Conservation (phyloP, 2,797 vertebrate species). For the Argya squamiceps region DNA sequence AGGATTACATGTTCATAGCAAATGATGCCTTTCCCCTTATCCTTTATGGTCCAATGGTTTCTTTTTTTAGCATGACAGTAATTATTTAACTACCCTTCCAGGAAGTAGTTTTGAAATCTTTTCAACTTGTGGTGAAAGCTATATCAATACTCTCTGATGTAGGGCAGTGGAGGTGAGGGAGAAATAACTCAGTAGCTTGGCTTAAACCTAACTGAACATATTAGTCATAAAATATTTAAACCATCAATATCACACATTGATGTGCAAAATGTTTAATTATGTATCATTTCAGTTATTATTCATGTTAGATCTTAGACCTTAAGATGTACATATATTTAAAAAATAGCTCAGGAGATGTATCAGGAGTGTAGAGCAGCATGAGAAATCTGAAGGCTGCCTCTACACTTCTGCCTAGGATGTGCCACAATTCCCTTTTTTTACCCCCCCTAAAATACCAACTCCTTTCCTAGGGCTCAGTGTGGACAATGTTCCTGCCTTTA, state of each 20-base stretch:
- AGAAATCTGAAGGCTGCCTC: constrained; percentile 38
- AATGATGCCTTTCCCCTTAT: not conserved
- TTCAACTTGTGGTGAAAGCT: constrained; percentile 19
- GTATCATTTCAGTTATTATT: constrained; percentile 73
- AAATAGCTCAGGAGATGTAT: constrained; percentile 65
- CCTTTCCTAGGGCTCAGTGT: not conserved
- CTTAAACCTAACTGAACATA: constrained; percentile 66
- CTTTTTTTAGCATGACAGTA: not conserved
- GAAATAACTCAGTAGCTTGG: constrained; percentile 58
- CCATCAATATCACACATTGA: constrained; percentile 66
- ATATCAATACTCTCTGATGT: constrained; percentile 29
- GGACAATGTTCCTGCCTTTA: not conserved
- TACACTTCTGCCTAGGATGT: not conserved
- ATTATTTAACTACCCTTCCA: constrained; percentile 24
- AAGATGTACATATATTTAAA: constrained; percentile 63
- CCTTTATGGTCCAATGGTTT: not conserved
- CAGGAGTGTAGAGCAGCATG: constrained; percentile 38
- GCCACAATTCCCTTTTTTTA: not conserved
- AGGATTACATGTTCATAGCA: not conserved
- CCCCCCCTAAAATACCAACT: not conserved
- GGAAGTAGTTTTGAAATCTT: constrained; percentile 41
- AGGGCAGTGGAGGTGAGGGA: constrained; percentile 30
- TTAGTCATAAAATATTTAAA: constrained; percentile 75
- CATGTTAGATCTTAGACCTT: constrained; percentile 70
- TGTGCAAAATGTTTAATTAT: constrained; percentile 74